phyloP scores from a whole-genome alignment of 2,113 vertebrate species.

The Callopanchax toddi region DNA sequence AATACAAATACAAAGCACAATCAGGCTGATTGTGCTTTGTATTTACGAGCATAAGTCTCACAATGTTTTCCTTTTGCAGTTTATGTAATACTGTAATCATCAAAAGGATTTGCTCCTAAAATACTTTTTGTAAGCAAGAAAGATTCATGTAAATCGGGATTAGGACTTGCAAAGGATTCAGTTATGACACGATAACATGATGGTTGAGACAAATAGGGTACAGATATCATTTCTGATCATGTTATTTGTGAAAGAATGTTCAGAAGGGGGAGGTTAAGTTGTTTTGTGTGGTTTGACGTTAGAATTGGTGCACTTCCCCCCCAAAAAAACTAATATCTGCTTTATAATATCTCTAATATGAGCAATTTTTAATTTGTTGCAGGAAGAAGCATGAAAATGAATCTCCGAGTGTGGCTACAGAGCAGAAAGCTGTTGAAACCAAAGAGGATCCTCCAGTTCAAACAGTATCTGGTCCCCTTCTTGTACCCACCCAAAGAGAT shows the following conservation, averaged over 20 bases:
- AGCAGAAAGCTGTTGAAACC: conserved; percentile 54
- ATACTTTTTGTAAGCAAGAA: conserved; percentile 1
- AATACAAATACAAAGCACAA: no score
- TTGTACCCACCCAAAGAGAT: conserved; percentile 69
- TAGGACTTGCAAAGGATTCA: conserved; percentile 9
- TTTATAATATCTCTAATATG: conserved; percentile 6
- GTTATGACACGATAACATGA: conserved; percentile 3
- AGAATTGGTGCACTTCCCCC: no score
- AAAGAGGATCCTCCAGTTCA: conserved; percentile 60
- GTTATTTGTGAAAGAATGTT: neutral
- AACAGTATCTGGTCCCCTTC: conserved; percentile 68
- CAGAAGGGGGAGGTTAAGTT: no score
- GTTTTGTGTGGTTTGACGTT: no score
- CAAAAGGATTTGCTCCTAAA: neutral
- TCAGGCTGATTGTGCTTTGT: no score
- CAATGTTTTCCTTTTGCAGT: conserved; percentile 18
- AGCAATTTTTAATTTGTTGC: conserved; percentile 22
- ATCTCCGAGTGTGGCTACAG: conserved; percentile 21
- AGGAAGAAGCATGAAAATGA: conserved; percentile 62
- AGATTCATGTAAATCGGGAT: conserved; percentile 19
- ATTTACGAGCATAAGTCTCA: no score
- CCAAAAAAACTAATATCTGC: no score
- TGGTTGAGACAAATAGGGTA: conserved; percentile 9
- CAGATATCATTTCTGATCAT: no score
- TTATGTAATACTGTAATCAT: conserved; percentile 17